These are phyloP conservation scores for Streptopelia turtur DNA, from an alignment of 2,797 vertebrate genomes.

Conservation along the genomic window DNA sequence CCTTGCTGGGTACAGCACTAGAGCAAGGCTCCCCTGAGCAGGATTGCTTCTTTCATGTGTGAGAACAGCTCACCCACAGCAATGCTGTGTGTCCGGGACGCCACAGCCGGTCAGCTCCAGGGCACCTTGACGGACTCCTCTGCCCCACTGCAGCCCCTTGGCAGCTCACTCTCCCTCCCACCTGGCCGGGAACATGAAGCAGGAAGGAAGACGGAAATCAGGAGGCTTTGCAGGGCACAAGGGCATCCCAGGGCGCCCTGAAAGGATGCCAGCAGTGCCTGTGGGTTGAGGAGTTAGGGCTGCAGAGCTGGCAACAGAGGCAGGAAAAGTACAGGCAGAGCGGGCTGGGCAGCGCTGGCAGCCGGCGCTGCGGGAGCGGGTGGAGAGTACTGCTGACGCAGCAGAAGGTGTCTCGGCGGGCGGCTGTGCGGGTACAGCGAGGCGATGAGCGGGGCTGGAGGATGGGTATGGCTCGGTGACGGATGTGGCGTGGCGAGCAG, in stretches of 20 bases:
- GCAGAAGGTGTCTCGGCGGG: neutral
- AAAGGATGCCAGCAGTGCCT: neutral
- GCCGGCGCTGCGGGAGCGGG: neutral
- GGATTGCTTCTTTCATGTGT: rapidly evolving
- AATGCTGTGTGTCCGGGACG: rapidly evolving
- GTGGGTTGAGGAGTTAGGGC: neutral
- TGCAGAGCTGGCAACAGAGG: slow-evolving; percentile 12
- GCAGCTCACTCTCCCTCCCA: neutral
- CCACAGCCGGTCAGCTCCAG: neutral
- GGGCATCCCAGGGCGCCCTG: neutral
- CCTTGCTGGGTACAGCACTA: neutral
- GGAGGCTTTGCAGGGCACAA: neutral
- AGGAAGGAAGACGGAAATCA: neutral
- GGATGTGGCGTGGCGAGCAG: rapidly evolving
- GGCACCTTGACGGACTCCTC: neutral
- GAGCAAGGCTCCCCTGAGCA: rapidly evolving
- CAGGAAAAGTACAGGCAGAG: slow-evolving; percentile 12
- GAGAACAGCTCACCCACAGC: neutral
- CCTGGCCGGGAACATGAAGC: neutral
- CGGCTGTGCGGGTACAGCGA: neutral
- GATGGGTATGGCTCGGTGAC: neutral
- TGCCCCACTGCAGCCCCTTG: neutral
- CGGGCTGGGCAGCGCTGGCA: neutral
- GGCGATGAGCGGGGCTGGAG: neutral
- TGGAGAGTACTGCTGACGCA: slow-evolving; percentile 29